Evolutionary conservation across 2,113 vertebrate genomes (phyloP), one percentile per base, ranked within the genome.

Genomic region (human): DNA sequence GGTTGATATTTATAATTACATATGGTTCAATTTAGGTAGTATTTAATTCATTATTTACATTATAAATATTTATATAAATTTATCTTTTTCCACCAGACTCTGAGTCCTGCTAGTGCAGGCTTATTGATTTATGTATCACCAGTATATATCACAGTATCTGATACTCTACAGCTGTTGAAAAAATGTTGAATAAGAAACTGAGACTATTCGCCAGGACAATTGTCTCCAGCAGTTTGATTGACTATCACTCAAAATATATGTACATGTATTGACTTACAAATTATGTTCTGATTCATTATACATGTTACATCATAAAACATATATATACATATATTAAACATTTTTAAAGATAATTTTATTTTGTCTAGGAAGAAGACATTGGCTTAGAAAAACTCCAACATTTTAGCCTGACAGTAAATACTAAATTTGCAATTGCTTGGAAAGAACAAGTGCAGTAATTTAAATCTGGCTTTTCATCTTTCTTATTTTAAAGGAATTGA

Each of bases 331-430:
- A 55, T 38, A 45, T 35, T 57, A 1, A 94, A 68, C 43, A 25
- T 10, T 76, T 88, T 45, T 38, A 45, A 61, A 61, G 8, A 16
- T 45, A 2, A 6, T 45, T 38, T 73, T 50, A 35, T 79, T 66
- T 89, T 8, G 50, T 57, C 6, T 72, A 84, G 20, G 14, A 87
- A 25, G 8, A 88, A 5, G 6, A 64, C 1, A 79, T 86, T 52
- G n/a, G 6, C 6, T 89, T 78, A 73, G 50, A 89, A 96, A 96
- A 96, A 22, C 8, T 78, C 3, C 5, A 43, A 57, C 48, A n/a
- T 57, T 90, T 50, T 52, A 50, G 10, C 22, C 64, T 90, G 59
- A 85, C 89, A 96, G 45, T 55, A 94, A 93, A 73, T 84, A 61
- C 79, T 81, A 72, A 64, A 66, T 86, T 89, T 86, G 59, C 18